Base-by-base conservation (phyloP, 2,113 vertebrate species). In the Morphnarchus princeps region DNA sequence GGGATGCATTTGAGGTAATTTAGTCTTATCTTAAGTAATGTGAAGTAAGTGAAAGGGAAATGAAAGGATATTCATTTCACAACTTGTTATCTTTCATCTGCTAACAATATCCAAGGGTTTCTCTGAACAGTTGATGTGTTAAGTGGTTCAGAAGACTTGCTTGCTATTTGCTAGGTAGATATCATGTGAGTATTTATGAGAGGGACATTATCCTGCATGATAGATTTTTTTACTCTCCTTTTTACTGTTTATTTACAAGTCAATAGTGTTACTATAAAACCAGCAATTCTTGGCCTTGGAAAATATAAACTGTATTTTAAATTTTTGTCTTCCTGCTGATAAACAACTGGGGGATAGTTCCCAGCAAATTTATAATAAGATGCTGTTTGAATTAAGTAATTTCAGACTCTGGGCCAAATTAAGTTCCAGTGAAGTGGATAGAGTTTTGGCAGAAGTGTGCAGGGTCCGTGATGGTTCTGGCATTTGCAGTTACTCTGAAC, bases 241-340 rank as follows among this genome's bases (percentile, higher is more conserved):
- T 88, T 87, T 54, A 22, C 50, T 79, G 19, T 83, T 94, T 95
- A 66, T 92, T 95, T 95, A 61, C 58, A 73, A 86, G 43, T 95
- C 61, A 81, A 5, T 61, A 59, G 49, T 45, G 14, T 78, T 74
- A 28, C 34, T 67, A 54, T 49, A 92, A 93, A 86, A 32, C 26
- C 32, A 76, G 71, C 24, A 86, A 55, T 90, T 94, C 26, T 81
- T 82, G 43, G 50, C 29, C 63, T 94, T 85, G 61, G 70, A 65
- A 96, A 89, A 50, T 25, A n/a, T 6, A 90, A 95, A 93, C 38
- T 55, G 10, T 54, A 36, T 66, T 92, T 92, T 43, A 62, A 58
- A 36, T 78, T 74, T 95, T 25, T 89, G 24, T 74, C n/a, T 71
- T 93, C 34, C 54, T 91, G 74, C 38, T 92, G 54, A 55, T 90